Conservation (phyloP, 1,140 invertebrate genomes). For the Andricus grossulariae region DNA sequence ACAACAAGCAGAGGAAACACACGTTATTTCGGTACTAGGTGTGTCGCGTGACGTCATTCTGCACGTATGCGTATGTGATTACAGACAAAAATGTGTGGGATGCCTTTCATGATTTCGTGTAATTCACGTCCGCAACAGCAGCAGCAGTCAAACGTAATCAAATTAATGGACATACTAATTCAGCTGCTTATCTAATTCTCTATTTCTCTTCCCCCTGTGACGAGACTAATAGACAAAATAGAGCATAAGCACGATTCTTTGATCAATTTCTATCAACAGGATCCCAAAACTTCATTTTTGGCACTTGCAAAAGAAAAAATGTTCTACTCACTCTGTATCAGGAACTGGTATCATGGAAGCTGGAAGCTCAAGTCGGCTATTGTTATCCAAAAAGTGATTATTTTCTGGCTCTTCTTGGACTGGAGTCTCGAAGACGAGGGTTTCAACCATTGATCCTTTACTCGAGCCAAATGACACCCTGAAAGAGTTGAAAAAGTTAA, state of each 20-base stretch:
- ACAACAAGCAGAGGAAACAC: neutral
- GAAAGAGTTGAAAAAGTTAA: constrained; percentile 60
- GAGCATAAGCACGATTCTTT: neutral
- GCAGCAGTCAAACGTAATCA: neutral
- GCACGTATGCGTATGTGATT: constrained; percentile 37
- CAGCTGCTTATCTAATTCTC: neutral
- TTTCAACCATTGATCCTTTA: constrained; percentile 96
- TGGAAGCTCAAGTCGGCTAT: constrained; percentile 74
- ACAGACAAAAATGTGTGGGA: constrained; percentile 29
- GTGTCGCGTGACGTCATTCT: constrained; percentile 47
- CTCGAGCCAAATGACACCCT: constrained; percentile 95
- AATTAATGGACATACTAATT: constrained; percentile 26
- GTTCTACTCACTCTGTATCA: constrained; percentile 71
- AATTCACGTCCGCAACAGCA: neutral
- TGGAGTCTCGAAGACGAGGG: constrained; percentile 90
- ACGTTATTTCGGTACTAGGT: constrained; percentile 53
- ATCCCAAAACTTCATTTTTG: too few relatives aligned
- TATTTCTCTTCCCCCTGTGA: neutral
- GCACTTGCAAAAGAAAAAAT: neutral
- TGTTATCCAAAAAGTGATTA: constrained; percentile 83
- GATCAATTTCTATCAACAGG: neutral
- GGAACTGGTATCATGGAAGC: constrained; percentile 69
- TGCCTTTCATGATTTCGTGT: constrained; percentile 28
- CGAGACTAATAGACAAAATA: neutral
- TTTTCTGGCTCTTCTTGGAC: constrained; percentile 83